phyloP scores from a whole-genome alignment of 2,797 vertebrate species.

The Spea hammondii region DNA sequence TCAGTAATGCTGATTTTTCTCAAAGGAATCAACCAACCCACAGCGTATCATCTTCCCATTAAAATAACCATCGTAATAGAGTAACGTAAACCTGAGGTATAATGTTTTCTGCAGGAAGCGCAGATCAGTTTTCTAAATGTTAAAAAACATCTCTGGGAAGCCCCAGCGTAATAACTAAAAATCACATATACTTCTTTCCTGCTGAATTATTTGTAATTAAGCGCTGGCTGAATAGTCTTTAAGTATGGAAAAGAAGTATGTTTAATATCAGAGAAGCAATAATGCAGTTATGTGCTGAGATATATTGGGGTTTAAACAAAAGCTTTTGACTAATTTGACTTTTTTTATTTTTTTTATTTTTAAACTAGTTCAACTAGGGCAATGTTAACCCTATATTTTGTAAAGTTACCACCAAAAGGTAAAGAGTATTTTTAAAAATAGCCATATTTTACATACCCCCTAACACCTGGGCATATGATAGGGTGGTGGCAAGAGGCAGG shows the following conservation, averaged over 20 bases:
- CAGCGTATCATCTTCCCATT: conserved; percentile 21
- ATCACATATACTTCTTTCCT: conserved; percentile 35
- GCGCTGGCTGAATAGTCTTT: conserved; percentile 37
- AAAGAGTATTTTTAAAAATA: too few relatives aligned
- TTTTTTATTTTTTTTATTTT: too few relatives aligned
- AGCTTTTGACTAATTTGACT: too few relatives aligned
- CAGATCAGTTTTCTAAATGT: conserved; percentile 30
- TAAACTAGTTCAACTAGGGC: too few relatives aligned
- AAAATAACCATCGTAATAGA: conserved; percentile 28
- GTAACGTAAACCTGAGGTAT: conserved; percentile 11
- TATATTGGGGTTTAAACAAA: conserved; percentile 3
- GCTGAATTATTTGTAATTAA: conserved; percentile 46
- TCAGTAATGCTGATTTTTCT: background rate
- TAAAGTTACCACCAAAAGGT: too few relatives aligned
- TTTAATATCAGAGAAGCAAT: conserved; percentile 16
- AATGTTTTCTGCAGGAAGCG: conserved; percentile 9
- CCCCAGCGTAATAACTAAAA: conserved; percentile 37
- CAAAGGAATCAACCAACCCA: conserved; percentile 9
- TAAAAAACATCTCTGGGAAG: conserved; percentile 36
- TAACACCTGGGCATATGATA: too few relatives aligned
- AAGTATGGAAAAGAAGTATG: conserved; percentile 21
- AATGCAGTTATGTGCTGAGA: background rate
- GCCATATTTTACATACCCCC: too few relatives aligned
- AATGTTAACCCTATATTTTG: too few relatives aligned
- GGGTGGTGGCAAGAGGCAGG: too few relatives aligned